Evolutionary conservation across 2,797 vertebrate species (phyloP).

Genomic region (Crocodylus rhombifer): DNA sequence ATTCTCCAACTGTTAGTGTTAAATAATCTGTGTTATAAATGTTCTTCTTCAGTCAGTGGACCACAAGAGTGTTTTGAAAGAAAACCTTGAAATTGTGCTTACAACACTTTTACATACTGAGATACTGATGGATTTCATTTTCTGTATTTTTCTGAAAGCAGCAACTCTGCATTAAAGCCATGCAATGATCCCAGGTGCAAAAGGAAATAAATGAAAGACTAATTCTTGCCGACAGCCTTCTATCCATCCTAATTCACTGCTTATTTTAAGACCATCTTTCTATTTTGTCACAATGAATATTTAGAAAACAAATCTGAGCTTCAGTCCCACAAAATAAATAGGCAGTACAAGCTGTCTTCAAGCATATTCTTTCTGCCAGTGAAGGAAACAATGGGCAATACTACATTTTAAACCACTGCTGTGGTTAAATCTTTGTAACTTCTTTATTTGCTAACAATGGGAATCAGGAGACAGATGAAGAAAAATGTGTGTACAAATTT

Average conservation of each 20-base stretch:
- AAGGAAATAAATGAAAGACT: constrained; percentile 14
- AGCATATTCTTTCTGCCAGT: not conserved
- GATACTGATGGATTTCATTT: constrained; percentile 22
- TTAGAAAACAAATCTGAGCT: constrained; percentile 22
- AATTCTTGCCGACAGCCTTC: constrained; percentile 29
- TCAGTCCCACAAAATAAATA: not conserved
- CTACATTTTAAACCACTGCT: not conserved
- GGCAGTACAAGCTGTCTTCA: not conserved
- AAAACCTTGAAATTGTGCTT: constrained; percentile 28
- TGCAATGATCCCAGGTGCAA: not conserved
- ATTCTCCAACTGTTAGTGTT: not conserved
- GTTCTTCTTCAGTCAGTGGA: not conserved
- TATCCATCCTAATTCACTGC: not conserved
- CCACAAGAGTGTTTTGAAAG: constrained; percentile 36
- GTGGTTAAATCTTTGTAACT: not conserved
- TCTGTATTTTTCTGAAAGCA: not conserved
- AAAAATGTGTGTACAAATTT: not conserved
- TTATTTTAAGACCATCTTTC: constrained; percentile 11
- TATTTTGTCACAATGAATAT: not conserved
- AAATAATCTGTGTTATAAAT: not conserved
- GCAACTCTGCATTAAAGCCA: not conserved
- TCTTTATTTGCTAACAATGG: not conserved
- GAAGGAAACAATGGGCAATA: not conserved
- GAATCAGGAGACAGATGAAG: not conserved
- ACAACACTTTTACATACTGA: not conserved